A percentile compares a stretch with the other conserved stretches of the same genome.
Conservation (phyloP, 2,888 invertebrate species). For the Leucoptera coffeella region DNA sequence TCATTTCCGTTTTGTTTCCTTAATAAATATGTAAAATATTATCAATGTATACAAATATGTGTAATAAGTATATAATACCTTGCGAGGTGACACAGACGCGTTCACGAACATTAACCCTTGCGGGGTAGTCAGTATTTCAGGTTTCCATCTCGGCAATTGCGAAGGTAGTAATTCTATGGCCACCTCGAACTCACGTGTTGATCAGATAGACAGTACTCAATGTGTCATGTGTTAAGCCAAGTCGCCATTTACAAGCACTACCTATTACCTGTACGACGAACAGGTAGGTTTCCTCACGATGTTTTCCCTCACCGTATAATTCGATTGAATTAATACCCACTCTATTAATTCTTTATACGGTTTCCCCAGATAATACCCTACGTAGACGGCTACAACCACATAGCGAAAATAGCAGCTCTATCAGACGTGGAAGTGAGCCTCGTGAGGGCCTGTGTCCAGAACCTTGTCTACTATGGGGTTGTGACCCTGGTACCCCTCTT, state of each 20-base stretch:
- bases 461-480: constrained; percentile 70
- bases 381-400: constrained; percentile 77
- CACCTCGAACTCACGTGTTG: background rate
- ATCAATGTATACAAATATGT: too few relatives aligned
- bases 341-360: too few relatives aligned
- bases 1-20: too few relatives aligned
- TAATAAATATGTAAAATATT: too few relatives aligned
- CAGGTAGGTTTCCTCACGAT: background rate
- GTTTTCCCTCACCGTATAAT: background rate
- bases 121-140: background rate
- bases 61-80: too few relatives aligned
- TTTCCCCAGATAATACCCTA: constrained; percentile 64
- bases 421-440: constrained; percentile 78
- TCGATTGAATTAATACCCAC: too few relatives aligned
- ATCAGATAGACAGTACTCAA: background rate
- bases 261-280: background rate
- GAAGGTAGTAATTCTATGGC: background rate
- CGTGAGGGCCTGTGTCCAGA: constrained; percentile 76
- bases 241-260: background rate
- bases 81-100: too few relatives aligned
- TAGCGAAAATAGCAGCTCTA: constrained; percentile 69
- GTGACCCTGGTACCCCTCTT: constrained; percentile 72
- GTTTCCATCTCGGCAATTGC: too few relatives aligned
- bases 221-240: background rate
- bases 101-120: background rate